Percentiles rank a stretch among this genome's conserved stretches.
phyloP scores from a whole-genome alignment of 2,888 invertebrate species.

The Temnothorax rugatulus region DNA sequence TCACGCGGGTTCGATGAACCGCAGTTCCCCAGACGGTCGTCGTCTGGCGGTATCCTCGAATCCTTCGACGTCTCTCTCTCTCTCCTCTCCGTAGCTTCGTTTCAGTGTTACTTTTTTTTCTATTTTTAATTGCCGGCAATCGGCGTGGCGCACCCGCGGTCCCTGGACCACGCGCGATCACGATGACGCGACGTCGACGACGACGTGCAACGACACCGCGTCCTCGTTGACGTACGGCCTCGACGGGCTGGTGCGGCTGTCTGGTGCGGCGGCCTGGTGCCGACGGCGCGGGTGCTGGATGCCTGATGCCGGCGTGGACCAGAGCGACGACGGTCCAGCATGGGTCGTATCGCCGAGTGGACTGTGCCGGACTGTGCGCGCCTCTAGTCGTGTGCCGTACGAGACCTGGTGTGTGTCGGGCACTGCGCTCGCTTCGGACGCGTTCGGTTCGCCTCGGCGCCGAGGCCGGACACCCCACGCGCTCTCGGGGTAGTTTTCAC shows the following conservation, averaged over 20 bases:
- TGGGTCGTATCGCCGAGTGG: slow-evolving; percentile 86
- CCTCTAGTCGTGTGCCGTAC: slow-evolving; percentile 79
- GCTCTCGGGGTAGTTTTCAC: slow-evolving; percentile 84
- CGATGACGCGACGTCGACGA: slow-evolving; percentile 26
- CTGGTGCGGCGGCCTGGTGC: slow-evolving; percentile 52
- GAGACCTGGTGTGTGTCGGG: slow-evolving; percentile 84
- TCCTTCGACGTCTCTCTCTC: slow-evolving; percentile 40
- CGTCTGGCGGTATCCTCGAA: slow-evolving; percentile 29
- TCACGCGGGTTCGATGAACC: slow-evolving; percentile 51
- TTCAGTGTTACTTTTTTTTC: not conserved
- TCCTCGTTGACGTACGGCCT: slow-evolving; percentile 16
- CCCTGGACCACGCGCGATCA: slow-evolving; percentile 50
- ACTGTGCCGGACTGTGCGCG: slow-evolving; percentile 86
- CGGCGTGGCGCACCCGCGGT: slow-evolving; percentile 42
- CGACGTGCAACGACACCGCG: slow-evolving; percentile 21
- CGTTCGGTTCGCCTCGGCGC: slow-evolving; percentile 81
- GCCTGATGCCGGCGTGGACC: slow-evolving; percentile 82
- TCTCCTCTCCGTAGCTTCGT: not conserved
- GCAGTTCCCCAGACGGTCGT: slow-evolving; percentile 12
- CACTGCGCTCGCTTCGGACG: slow-evolving; percentile 85
- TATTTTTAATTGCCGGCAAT: slow-evolving; percentile 42
- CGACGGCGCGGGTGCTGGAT: slow-evolving; percentile 73
- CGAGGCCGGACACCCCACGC: slow-evolving; percentile 80
- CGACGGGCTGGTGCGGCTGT: slow-evolving; percentile 48
- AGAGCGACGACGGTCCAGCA: slow-evolving; percentile 85